Conservation (phyloP, 2,113 vertebrate species). For the Engraulis encrasicolus region DNA sequence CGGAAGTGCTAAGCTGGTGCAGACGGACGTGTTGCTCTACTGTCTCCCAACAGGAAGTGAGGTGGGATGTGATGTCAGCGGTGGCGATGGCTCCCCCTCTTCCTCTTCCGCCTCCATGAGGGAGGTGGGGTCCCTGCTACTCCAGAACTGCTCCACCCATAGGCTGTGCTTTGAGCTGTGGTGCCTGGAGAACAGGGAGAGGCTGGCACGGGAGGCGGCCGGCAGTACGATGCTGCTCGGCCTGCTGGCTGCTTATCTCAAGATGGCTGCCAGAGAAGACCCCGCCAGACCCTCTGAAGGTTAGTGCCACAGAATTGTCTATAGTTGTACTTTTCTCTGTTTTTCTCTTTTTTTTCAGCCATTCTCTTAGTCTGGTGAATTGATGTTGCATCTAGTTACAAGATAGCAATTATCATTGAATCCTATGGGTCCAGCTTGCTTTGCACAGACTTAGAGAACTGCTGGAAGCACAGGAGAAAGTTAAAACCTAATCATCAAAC, state of each 20-base stretch:
- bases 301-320: slow-evolving; percentile 41
- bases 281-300: slow-evolving; percentile 67
- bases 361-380: too few relatives aligned
- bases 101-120: slow-evolving; percentile 51
- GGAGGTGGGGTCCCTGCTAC: slow-evolving; percentile 71
- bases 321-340: too few relatives aligned
- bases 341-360: too few relatives aligned
- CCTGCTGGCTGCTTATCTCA: slow-evolving; percentile 77
- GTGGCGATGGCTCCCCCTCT: too few relatives aligned
- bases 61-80: too few relatives aligned
- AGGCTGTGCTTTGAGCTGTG: slow-evolving; percentile 86
- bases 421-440: too few relatives aligned
- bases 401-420: too few relatives aligned
- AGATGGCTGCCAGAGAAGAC: slow-evolving; percentile 54
- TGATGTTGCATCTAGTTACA: too few relatives aligned
- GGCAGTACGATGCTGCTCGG: slow-evolving; percentile 72
- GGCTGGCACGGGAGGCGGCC: slow-evolving; percentile 61
- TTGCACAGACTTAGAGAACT: too few relatives aligned
- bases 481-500: too few relatives aligned
- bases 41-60: slow-evolving; percentile 74
- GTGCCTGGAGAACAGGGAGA: slow-evolving; percentile 75
- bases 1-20: slow-evolving; percentile 67
- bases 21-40: slow-evolving; percentile 73
- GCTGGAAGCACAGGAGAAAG: too few relatives aligned
- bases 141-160: slow-evolving; percentile 80